These are phyloP conservation scores for Noctua fimbriata DNA, from an alignment of 2,888 invertebrate species.

Conservation along the genomic window DNA sequence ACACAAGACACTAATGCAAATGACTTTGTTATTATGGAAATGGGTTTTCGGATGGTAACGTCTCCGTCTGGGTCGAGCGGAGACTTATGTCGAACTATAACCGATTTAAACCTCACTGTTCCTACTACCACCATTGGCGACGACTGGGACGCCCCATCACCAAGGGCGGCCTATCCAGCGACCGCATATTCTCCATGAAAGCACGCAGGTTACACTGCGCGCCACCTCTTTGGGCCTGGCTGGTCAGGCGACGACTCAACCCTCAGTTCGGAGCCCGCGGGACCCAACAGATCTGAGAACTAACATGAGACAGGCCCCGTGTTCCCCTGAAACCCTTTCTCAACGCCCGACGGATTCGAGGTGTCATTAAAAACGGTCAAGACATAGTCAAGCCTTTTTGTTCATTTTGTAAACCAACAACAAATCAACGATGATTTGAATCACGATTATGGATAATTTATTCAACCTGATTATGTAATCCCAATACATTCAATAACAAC, in stretches of 20 bases:
- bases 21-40: neutral
- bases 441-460: neutral
- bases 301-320: neutral
- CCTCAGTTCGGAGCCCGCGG: neutral
- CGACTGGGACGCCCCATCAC: neutral
- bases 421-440: slow-evolving; percentile 1
- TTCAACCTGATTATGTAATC: neutral
- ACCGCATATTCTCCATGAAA: neutral
- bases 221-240: neutral
- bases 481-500: neutral
- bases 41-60: neutral
- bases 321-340: neutral
- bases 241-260: neutral
- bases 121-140: neutral
- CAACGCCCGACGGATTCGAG: neutral
- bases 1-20: neutral
- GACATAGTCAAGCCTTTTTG: neutral
- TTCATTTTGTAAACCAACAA: neutral
- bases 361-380: neutral
- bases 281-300: neutral
- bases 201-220: neutral
- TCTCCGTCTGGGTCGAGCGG: neutral
- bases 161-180: neutral
- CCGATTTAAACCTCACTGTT: neutral
- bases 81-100: neutral